Percentiles rank a stretch among this genome's conserved stretches.
These are phyloP conservation scores for Hippocampus mohnikei DNA, from an alignment of 2,113 vertebrate species.

Conservation along the genomic window DNA sequence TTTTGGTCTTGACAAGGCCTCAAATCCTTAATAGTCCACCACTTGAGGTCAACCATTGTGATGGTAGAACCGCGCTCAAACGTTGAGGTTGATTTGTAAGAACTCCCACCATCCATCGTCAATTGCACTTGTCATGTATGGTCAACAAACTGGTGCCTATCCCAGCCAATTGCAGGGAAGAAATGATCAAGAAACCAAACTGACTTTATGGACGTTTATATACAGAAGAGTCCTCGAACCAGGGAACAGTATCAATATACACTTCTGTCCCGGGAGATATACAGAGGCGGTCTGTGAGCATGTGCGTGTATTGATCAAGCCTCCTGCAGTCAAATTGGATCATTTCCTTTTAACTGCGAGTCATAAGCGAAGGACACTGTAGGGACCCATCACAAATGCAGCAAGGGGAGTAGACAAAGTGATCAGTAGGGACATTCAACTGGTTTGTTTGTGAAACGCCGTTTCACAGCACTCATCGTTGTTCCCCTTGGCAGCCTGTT, in stretches of 20 bases:
- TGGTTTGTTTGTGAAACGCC: slow-evolving; percentile 12
- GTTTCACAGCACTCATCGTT: background rate
- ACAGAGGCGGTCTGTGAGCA: slow-evolving; percentile 6
- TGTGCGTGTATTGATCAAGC: slow-evolving; percentile 46
- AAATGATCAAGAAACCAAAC: background rate
- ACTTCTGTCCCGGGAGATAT: slow-evolving; percentile 30
- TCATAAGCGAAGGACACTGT: slow-evolving; percentile 58
- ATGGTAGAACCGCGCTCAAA: background rate
- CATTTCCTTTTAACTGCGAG: slow-evolving; percentile 65
- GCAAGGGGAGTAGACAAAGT: slow-evolving; percentile 6
- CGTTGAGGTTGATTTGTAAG: background rate
- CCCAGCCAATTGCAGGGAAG: background rate
- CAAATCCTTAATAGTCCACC: background rate
- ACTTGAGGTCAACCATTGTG: background rate
- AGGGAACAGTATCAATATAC: slow-evolving; percentile 37
- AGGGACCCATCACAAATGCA: slow-evolving; percentile 47
- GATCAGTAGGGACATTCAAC: background rate
- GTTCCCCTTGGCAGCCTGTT: background rate
- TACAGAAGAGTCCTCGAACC: slow-evolving; percentile 14
- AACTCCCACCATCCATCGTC: background rate
- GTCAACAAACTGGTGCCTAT: background rate
- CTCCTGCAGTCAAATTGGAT: slow-evolving; percentile 42
- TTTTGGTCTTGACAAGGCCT: too few relatives aligned
- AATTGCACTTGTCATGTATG: background rate
- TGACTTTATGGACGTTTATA: slow-evolving; percentile 1